Evolutionary conservation across 2,797 vertebrate genomes (phyloP), one percentile per base, ranked within the genome.

Genomic region (Coreius guichenoti): DNA sequence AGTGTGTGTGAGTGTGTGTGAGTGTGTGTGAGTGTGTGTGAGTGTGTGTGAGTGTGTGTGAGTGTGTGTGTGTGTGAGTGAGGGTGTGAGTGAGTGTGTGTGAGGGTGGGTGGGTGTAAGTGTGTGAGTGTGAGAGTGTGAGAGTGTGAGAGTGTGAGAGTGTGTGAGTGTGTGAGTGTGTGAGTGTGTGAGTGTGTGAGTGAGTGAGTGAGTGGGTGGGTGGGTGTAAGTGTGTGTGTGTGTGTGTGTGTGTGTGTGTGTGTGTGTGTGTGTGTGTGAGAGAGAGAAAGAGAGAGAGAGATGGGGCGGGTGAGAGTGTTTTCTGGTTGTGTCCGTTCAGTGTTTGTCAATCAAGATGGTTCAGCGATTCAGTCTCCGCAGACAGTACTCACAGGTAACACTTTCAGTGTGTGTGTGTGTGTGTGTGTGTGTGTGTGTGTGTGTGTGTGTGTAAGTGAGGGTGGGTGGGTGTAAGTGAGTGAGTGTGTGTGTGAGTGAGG

Each of bases 321-420:
- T 63, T 90, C 21, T 56, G 73, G 29, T 56, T 13, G 86, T 89
- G 82, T 91, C 85, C 86, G 86, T 89, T 91, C 87, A 87, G 86
- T 87, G 75, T 86, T 49, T 83, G 49, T 88, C 68, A 91, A 92
- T 90, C 93, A 96, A 92, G 92, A 98, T 99, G 97, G 98, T 99
- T 90, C 97, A 99, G 92, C 95, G 97, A 90, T 98, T 98, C 94
- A 97, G 96, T 93, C 96, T 98, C 82, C 93, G 97, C 88, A 94
- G 97, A 93, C 97, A 98, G 94, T 95, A 96, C 88, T 98, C 97
- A 29, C 98, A 98, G 98, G 98, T 99, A 96, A 95, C 96, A 77
- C 47, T 84, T 79, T 75, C 36, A 79, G 29, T 74, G 49, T 47
- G 76, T 72, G n/a, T 56, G 45, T 67, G 79, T 51, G 31, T 56